phyloP scores from a whole-genome alignment of 37 sponge, comb jelly and placozoan genomes.

The Agelas oroides region DNA sequence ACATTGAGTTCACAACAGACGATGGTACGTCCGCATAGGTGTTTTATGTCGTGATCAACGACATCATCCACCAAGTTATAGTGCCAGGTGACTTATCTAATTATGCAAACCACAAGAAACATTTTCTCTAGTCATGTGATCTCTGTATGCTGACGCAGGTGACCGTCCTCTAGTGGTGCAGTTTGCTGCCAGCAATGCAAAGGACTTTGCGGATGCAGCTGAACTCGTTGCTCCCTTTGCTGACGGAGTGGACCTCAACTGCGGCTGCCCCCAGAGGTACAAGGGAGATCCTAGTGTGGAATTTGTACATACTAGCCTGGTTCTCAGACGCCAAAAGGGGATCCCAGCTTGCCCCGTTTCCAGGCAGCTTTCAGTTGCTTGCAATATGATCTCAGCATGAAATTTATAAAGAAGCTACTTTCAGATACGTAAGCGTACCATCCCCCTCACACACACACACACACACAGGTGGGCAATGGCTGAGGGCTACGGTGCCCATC shows the following conservation, averaged over 20 bases:
- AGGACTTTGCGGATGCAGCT: conserved; percentile 87
- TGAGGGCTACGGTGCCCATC: conserved; percentile 83
- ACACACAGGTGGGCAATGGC: conserved; percentile 82
- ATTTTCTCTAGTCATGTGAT: no score
- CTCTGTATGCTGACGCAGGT: background rate
- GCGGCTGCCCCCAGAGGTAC: conserved; percentile 95
- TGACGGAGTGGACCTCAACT: conserved; percentile 95
- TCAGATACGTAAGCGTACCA: no score
- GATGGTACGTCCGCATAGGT: conserved; percentile 47
- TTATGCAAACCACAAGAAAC: no score
- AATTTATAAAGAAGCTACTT: no score
- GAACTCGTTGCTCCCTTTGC: conserved; percentile 85
- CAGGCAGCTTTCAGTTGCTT: no score
- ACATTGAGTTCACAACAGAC: conserved; percentile 85
- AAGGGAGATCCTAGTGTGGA: background rate
- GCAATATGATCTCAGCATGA: no score
- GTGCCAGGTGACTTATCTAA: no score
- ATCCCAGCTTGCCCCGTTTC: background rate
- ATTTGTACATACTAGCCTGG: background rate
- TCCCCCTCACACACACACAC: no score
- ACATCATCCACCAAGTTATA: no score
- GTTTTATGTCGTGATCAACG: no score
- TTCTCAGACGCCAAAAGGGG: background rate
- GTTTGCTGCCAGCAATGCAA: conserved; percentile 91
- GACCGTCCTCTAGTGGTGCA: conserved; percentile 91